Percentiles rank a stretch among this genome's conserved stretches.
phyloP scores from a whole-genome alignment of 2,888 invertebrate genomes.

The Papilio elwesi region DNA sequence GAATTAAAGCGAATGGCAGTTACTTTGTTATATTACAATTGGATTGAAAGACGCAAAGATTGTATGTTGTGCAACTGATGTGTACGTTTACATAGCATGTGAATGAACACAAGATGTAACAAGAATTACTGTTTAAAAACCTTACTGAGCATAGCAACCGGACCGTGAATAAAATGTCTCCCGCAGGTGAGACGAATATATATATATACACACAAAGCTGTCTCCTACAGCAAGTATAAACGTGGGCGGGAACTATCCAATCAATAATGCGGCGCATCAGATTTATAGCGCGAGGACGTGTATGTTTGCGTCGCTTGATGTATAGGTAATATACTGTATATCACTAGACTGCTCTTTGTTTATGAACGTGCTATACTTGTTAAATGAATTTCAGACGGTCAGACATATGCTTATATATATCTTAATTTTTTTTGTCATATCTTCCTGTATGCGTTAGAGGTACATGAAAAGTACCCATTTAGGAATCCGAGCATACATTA shows the following conservation, averaged over 20 bases:
- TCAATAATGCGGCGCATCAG: conserved; percentile 16
- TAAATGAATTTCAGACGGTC: neutral
- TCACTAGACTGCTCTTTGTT: neutral
- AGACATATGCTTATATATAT: neutral
- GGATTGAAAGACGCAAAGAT: no score
- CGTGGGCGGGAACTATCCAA: neutral
- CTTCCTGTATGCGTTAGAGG: no score
- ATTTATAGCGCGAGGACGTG: conserved; percentile 2
- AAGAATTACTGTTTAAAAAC: neutral
- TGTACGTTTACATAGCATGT: neutral
- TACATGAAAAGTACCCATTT: no score
- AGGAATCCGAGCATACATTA: no score
- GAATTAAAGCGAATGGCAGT: no score
- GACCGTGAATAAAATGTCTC: conserved; percentile 1
- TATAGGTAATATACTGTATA: neutral
- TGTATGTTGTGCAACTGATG: no score
- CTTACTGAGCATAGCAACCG: neutral
- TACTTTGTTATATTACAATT: no score
- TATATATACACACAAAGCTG: neutral
- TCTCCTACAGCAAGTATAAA: no score
- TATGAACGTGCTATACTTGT: neutral
- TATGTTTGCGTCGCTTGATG: conserved; percentile 6
- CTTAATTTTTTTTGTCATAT: neutral
- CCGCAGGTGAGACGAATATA: conserved; percentile 5
- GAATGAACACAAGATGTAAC: neutral